phyloP scores from a whole-genome alignment of 2,797 vertebrate genomes.

The Borostomias antarcticus region DNA sequence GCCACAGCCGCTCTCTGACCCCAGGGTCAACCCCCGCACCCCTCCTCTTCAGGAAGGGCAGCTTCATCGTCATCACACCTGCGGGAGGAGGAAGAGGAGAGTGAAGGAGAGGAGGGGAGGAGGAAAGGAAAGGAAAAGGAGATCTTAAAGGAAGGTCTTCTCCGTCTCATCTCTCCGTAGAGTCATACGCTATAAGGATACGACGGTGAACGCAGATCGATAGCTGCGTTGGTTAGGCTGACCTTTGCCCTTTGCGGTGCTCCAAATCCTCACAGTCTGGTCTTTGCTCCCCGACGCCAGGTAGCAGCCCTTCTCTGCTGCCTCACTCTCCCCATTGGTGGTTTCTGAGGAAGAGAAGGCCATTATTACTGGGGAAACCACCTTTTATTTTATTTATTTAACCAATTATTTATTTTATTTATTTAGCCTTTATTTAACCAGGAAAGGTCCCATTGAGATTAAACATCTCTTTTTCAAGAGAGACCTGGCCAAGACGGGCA shows the following conservation, averaged over 20 bases:
- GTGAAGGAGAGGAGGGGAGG: background rate
- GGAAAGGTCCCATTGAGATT: too few relatives aligned
- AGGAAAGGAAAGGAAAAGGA: background rate
- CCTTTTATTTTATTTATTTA: too few relatives aligned
- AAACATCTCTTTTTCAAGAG: too few relatives aligned
- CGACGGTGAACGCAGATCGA: background rate
- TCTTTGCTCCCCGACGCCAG: constrained; percentile 96
- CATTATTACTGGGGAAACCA: too few relatives aligned
- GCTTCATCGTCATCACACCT: constrained; percentile 88
- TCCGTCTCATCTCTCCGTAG: too few relatives aligned
- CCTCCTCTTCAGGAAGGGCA: constrained; percentile 90
- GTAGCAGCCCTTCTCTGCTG: constrained; percentile 76
- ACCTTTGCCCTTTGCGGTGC: constrained; percentile 87
- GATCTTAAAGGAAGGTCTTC: too few relatives aligned
- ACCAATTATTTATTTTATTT: too few relatives aligned
- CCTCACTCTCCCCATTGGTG: constrained; percentile 61
- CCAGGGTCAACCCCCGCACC: constrained; percentile 80
- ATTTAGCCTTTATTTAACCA: too few relatives aligned
- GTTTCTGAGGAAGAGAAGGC: constrained; percentile 29
- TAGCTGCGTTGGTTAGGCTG: constrained; percentile 21
- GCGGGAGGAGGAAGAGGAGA: background rate
- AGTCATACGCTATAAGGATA: too few relatives aligned
- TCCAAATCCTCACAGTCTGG: constrained; percentile 94
- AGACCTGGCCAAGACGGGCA: too few relatives aligned
- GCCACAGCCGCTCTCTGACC: constrained; percentile 92